Evolutionary conservation across 1,140 invertebrate genomes (phyloP), one percentile per base, ranked within the genome.

Genomic region (Leptoteleia sp.): DNA sequence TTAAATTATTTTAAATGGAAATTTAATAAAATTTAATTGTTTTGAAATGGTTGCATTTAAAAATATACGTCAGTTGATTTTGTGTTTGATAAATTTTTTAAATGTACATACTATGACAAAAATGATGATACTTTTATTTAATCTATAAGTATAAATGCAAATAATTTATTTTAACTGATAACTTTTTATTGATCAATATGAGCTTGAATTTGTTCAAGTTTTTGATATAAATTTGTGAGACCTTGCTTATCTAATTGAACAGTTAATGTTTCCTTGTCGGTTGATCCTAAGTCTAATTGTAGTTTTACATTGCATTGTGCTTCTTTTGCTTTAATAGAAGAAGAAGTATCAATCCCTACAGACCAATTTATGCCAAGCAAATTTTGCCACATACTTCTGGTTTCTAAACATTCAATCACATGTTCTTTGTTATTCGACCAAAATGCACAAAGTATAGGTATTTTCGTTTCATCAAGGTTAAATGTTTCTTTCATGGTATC

Each of bases 301-400:
- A 89, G 47, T 59, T 85, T 79, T 6, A 83, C 80, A 13, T 79
- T 48, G 15, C 84, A 81, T 38, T 77, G 79, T 4, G 75, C 82
- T 48, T 86, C 82, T 67, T 85, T 84, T 3, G 81, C 62, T 13
- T 76, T 45, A 47, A 76, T 73, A n/a, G 85, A 81, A 1, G 88
- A 88, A 3, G 85, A 81, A 13, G 84, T 81, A 80, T 81, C 82
- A 9, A 89, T 55, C 76, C 87, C 86, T 11, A 89, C 55, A 25
- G 71, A 81, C 85, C 86, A 89, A 31, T 85, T 83, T 3, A 89
- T 79, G 17, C 84, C 82, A 38, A 81, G 84, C 0, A 89, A 84
- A 76, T 87, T 84, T 3, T 85, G 87, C 72, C 84, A 88, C 27
- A 86, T 84, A n/a, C 83, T 87, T 40, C 84, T 80, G 5, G 85